Evolutionary conservation across 2,888 invertebrate species (phyloP).

Genomic region (Zhuqinia jingwanae): DNA sequence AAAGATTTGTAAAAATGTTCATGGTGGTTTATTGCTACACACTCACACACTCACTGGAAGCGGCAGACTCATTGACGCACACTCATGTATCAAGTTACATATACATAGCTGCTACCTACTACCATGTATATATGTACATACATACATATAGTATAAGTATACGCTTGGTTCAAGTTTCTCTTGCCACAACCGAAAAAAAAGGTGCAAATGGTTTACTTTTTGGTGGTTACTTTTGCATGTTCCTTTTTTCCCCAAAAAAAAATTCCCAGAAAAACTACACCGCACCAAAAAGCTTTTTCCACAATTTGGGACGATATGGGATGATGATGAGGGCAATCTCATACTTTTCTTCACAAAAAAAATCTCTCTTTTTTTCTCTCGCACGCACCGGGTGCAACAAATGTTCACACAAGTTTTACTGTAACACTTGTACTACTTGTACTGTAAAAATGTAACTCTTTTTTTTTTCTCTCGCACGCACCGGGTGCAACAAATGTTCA

Average conservation of each 20-base stretch:
- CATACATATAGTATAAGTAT: too few relatives aligned
- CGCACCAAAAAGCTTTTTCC: neutral
- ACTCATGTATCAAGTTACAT: conserved; percentile 37
- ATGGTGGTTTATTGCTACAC: too few relatives aligned
- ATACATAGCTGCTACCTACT: too few relatives aligned
- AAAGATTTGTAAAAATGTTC: conserved; percentile 3
- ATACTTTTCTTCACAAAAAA: too few relatives aligned
- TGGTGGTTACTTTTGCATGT: conserved; percentile 12
- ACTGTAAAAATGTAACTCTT: neutral
- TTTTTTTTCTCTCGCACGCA: neutral
- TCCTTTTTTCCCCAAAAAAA: neutral
- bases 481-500: too few relatives aligned
- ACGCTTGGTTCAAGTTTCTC: neutral
- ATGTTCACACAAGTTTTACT: neutral
- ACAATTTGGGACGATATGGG: neutral
- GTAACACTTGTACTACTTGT: neutral
- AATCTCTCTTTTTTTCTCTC: neutral
- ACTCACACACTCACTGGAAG: too few relatives aligned
- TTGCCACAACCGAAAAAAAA: too few relatives aligned
- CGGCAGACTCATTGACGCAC: conserved; percentile 11
- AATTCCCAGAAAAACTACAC: neutral
- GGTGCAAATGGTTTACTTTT: neutral
- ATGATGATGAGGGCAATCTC: neutral
- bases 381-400: neutral
- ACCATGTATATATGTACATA: too few relatives aligned